Conservation (phyloP, 2,113 vertebrate species). For the Mungos mungo region DNA sequence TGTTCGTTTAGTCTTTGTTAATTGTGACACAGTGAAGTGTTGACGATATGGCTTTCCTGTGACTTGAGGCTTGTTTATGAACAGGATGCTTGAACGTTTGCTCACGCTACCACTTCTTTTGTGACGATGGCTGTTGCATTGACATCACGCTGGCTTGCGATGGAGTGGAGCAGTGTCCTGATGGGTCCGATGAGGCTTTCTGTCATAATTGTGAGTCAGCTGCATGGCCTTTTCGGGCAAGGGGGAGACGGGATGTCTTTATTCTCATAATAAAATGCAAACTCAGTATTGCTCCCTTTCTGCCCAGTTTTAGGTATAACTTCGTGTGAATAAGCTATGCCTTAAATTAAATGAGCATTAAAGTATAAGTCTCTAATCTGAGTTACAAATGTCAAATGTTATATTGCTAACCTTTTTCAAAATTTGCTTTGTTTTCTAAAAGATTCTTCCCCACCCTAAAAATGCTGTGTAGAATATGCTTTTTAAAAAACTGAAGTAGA, state of each 20-base stretch:
- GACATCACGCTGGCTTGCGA: constrained; percentile 96
- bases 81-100: constrained; percentile 91
- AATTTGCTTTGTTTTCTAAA: background rate
- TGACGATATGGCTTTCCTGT: background rate
- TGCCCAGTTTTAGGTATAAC: background rate
- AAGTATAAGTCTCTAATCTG: background rate
- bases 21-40: accelerated
- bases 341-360: background rate
- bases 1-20: background rate
- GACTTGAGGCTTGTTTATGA: constrained; percentile 60
- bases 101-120: constrained; percentile 95
- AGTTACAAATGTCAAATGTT: background rate
- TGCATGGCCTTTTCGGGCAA: accelerated
- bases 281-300: background rate
- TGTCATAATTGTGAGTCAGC: constrained; percentile 91
- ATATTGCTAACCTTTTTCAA: background rate
- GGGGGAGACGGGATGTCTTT: background rate
- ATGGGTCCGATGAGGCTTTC: constrained; percentile 96
- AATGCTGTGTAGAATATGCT: background rate
- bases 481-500: background rate
- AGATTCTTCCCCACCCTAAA: constrained; percentile 6
- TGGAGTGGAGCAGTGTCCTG: constrained; percentile 93
- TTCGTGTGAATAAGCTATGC: background rate
- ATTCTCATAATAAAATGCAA: background rate
- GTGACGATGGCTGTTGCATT: constrained; percentile 96